A percentile compares a stretch with the other conserved stretches of the same genome.
Conservation (phyloP, 1,140 invertebrate species). For the Manduca sexta region DNA sequence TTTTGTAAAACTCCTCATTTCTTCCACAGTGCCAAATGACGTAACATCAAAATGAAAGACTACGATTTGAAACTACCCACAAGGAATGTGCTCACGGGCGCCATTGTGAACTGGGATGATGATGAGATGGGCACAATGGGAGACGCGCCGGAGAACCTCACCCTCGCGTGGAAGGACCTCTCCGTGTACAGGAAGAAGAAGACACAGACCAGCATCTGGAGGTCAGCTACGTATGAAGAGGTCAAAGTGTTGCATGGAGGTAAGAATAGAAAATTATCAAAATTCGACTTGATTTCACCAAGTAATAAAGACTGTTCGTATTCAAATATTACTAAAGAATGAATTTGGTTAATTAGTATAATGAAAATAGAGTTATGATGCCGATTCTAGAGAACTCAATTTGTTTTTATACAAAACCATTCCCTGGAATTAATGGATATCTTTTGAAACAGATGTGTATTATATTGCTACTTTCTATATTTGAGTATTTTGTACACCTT, state of each 20-base stretch:
- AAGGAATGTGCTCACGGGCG: conserved; percentile 54
- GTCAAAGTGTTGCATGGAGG: conserved; percentile 64
- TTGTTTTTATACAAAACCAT: too few relatives aligned
- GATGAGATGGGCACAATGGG: conserved; percentile 44
- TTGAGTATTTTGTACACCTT: too few relatives aligned
- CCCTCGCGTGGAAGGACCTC: conserved; percentile 62
- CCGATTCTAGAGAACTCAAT: too few relatives aligned
- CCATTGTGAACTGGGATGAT: conserved; percentile 61
- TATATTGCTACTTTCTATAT: too few relatives aligned
- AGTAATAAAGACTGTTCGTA: too few relatives aligned
- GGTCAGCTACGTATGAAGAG: conserved; percentile 55
- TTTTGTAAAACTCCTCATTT: background rate
- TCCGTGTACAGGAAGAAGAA: conserved; percentile 60
- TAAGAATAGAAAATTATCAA: conserved; percentile 15
- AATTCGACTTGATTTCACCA: too few relatives aligned
- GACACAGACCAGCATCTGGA: conserved; percentile 57
- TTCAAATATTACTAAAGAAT: too few relatives aligned
- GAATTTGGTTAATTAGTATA: too few relatives aligned
- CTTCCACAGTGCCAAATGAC: conserved; percentile 32
- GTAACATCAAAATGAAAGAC: conserved; percentile 50
- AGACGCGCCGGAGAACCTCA: conserved; percentile 53
- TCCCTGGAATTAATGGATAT: too few relatives aligned
- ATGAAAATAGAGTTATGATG: too few relatives aligned
- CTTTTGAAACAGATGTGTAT: too few relatives aligned
- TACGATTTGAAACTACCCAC: conserved; percentile 45